Percentiles rank a stretch among this genome's conserved stretches.
phyloP scores from a whole-genome alignment of 2,888 invertebrate species.

The Thumatha senex region DNA sequence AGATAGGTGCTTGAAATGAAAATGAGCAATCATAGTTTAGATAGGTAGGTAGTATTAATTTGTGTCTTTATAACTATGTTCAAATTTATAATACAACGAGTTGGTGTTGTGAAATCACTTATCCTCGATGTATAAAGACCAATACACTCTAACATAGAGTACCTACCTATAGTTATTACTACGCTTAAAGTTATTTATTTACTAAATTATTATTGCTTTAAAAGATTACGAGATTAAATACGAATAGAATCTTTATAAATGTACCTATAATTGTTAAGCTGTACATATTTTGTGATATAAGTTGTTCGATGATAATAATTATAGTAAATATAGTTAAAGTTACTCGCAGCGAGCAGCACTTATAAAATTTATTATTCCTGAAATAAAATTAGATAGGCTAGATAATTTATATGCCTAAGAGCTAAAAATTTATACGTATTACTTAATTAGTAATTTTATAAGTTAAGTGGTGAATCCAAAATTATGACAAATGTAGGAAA shows the following conservation, averaged over 20 bases:
- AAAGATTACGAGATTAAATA: slow-evolving; percentile 34
- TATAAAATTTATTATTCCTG: slow-evolving; percentile 22
- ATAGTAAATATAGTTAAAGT: slow-evolving; percentile 29
- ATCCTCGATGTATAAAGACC: slow-evolving; percentile 50
- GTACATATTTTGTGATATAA: slow-evolving; percentile 50
- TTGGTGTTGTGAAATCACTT: slow-evolving; percentile 51
- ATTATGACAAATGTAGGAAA: slow-evolving; percentile 22
- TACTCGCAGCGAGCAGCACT: slow-evolving; percentile 30
- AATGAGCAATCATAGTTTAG: slow-evolving; percentile 58
- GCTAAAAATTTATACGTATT: slow-evolving; percentile 27
- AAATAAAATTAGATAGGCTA: slow-evolving; percentile 33
- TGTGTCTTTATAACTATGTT: slow-evolving; percentile 54
- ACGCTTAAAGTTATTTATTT: slow-evolving; percentile 48
- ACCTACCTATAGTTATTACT: slow-evolving; percentile 45
- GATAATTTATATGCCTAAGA: slow-evolving; percentile 36
- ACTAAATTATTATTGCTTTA: slow-evolving; percentile 35
- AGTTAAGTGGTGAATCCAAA: slow-evolving; percentile 22
- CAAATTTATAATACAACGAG: slow-evolving; percentile 60
- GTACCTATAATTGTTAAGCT: slow-evolving; percentile 45
- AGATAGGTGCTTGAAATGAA: slow-evolving; percentile 62
- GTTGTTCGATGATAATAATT: slow-evolving; percentile 36
- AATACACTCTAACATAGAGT: slow-evolving; percentile 34
- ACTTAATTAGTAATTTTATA: slow-evolving; percentile 31
- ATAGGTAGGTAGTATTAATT: slow-evolving; percentile 45
- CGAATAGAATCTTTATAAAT: slow-evolving; percentile 35